phyloP scores from a whole-genome alignment of 1,140 invertebrate species.

The Hyphantria cunea region DNA sequence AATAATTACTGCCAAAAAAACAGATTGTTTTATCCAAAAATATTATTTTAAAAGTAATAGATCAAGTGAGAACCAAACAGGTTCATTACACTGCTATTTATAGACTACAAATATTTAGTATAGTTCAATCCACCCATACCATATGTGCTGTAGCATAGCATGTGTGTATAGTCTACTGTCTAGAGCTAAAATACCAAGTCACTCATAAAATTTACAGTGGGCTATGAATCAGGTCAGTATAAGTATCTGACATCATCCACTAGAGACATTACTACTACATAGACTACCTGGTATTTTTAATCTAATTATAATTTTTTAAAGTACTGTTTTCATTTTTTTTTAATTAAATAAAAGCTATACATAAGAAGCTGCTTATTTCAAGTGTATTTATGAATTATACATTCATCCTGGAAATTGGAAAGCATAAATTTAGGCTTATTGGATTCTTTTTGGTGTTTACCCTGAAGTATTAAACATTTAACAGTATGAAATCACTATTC shows the following conservation, averaged over 20 bases:
- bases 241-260: slow-evolving; percentile 28
- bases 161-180: not conserved
- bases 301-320: not conserved
- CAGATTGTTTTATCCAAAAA: no score
- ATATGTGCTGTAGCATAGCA: not conserved
- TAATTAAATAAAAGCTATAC: no score
- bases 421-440: no score
- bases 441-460: not conserved
- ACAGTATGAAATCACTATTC: not conserved
- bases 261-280: no score
- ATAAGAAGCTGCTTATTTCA: no score
- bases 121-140: not conserved
- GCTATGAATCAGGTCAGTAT: slow-evolving; percentile 28
- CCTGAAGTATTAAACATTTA: no score
- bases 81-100: slow-evolving; percentile 1
- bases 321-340: no score
- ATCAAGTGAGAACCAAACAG: not conserved
- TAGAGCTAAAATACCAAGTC: slow-evolving; percentile 15
- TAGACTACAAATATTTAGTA: slow-evolving; percentile 4
- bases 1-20: not conserved
- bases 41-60: no score
- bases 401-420: no score
- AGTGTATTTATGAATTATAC: no score
- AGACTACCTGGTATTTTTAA: not conserved
- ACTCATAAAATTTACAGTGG: slow-evolving; percentile 4